Evolutionary conservation across 2,113 vertebrate species (phyloP).

Genomic region (Henicopernis longicauda): DNA sequence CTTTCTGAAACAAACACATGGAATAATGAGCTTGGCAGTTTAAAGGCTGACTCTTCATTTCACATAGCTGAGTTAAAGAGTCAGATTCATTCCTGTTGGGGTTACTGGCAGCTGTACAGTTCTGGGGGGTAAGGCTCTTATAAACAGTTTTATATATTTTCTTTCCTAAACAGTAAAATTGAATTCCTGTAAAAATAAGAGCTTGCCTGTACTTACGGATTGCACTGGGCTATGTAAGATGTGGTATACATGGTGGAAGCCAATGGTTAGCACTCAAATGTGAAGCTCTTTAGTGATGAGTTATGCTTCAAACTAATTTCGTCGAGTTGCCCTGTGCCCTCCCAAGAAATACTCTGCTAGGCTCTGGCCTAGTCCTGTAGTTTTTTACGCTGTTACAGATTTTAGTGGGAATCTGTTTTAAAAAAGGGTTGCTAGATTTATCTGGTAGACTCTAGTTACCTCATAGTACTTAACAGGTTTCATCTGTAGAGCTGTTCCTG

Average conservation of each 20-base stretch:
- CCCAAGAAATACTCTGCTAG: neutral
- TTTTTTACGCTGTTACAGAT: neutral
- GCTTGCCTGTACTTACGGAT: neutral
- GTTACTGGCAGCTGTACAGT: neutral
- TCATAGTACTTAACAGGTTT: neutral
- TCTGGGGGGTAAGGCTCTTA: neutral
- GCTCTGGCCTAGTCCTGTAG: neutral
- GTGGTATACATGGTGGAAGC: neutral
- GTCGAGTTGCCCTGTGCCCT: neutral
- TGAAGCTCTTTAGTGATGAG: neutral
- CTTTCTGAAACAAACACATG: neutral
- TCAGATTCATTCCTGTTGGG: neutral
- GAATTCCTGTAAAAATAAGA: neutral
- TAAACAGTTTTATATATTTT: neutral
- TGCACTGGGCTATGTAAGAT: neutral
- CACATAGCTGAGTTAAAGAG: neutral
- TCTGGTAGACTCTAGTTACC: neutral
- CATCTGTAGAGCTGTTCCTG: neutral
- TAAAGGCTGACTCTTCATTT: neutral
- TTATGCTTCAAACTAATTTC: neutral
- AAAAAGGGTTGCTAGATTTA: neutral
- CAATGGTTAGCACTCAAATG: neutral
- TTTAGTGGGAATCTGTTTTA: neutral
- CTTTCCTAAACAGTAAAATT: neutral
- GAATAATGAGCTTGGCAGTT: neutral